Percentiles rank a stretch among this genome's conserved stretches.
These are phyloP conservation scores for Atethmia centrago DNA, from an alignment of 2,888 invertebrate species.

Conservation along the genomic window DNA sequence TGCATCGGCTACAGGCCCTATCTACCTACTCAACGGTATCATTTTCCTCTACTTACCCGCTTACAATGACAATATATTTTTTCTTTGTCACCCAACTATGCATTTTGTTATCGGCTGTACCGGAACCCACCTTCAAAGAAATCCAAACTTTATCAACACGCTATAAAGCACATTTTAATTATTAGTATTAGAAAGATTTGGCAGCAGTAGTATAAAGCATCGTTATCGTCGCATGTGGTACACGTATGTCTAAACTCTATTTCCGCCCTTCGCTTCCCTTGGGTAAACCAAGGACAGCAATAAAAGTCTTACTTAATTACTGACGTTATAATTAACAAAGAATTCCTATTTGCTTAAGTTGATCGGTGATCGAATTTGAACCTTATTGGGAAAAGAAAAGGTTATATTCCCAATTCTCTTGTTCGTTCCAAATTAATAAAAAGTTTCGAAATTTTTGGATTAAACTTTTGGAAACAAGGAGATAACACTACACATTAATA, in stretches of 20 bases:
- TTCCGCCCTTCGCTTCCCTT: constrained; percentile 86
- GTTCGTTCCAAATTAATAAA: constrained; percentile 34
- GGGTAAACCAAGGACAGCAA: constrained; percentile 83
- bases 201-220: constrained; percentile 65
- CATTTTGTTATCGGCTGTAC: constrained; percentile 67
- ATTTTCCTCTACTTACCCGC: constrained; percentile 79
- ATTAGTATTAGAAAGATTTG: constrained; percentile 62
- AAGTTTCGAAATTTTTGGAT: constrained; percentile 48
- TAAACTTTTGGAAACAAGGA: constrained; percentile 54
- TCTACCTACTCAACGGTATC: constrained; percentile 73
- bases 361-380: constrained; percentile 59
- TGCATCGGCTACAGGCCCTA: constrained; percentile 70
- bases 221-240: constrained; percentile 84
- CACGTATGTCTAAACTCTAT: constrained; percentile 84
- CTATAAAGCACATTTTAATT: constrained; percentile 53
- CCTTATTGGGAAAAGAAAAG: constrained; percentile 40
- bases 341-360: constrained; percentile 69
- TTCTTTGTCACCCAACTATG: constrained; percentile 71
- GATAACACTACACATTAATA: constrained; percentile 50
- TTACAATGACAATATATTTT: constrained; percentile 78
- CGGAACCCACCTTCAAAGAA: constrained; percentile 37
- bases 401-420: constrained; percentile 20
- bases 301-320: constrained; percentile 84
- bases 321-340: constrained; percentile 76
- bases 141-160: constrained; percentile 55